Conservation (phyloP, 2,113 vertebrate genomes). For the Rallus limicola region DNA sequence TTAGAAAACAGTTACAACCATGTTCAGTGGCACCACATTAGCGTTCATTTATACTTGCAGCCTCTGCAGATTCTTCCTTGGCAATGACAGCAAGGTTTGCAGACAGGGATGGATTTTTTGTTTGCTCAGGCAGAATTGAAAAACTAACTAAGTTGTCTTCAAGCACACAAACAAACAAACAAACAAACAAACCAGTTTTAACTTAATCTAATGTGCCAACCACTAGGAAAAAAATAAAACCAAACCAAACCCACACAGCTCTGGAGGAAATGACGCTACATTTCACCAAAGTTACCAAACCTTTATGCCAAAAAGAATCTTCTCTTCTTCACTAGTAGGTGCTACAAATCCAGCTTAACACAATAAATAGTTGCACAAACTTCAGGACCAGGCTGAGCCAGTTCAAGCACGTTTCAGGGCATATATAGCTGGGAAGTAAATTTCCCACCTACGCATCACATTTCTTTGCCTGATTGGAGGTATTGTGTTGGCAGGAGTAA, state of each 20-base stretch:
- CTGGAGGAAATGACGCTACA: accelerated
- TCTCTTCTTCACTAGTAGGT: background rate
- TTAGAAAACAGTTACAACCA: background rate
- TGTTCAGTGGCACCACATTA: background rate
- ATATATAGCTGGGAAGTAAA: background rate
- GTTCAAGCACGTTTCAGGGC: background rate
- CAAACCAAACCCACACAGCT: background rate
- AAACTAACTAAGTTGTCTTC: background rate
- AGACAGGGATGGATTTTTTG: background rate
- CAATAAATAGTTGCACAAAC: constrained; percentile 58
- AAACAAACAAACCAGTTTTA: background rate
- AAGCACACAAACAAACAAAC: background rate
- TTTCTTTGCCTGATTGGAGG: background rate
- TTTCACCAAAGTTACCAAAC: background rate
- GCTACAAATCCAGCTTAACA: background rate
- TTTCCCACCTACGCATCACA: background rate
- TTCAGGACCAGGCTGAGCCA: background rate
- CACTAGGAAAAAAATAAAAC: background rate
- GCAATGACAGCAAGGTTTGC: background rate
- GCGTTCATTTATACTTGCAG: background rate
- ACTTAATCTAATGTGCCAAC: background rate
- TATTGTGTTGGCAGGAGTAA: background rate
- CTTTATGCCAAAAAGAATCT: background rate
- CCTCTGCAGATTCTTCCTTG: background rate
- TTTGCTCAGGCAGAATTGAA: background rate